Percentiles rank a stretch among this genome's conserved stretches.
These are phyloP conservation scores for Drosophila gaucha DNA, from an alignment of 2,888 invertebrate genomes.

Conservation along the genomic window DNA sequence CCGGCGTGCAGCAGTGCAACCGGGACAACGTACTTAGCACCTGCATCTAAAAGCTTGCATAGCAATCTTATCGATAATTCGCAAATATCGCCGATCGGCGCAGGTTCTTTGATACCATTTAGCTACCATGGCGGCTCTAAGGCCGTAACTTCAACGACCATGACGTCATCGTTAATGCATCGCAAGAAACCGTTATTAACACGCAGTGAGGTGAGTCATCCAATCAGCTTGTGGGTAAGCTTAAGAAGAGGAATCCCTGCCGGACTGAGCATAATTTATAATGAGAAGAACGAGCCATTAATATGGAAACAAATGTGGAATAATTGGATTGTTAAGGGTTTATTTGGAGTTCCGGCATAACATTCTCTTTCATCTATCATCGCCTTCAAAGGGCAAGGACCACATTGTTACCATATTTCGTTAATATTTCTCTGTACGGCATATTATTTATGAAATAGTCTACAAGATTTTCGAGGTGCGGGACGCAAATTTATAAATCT, in stretches of 20 bases:
- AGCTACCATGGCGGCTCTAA: conserved; percentile 32
- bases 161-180: conserved; percentile 83
- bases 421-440: background rate
- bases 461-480: background rate
- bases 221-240: conserved; percentile 1
- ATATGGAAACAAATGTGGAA: background rate
- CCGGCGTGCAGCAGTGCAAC: conserved; percentile 18
- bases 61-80: conserved; percentile 10
- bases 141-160: conserved; percentile 44
- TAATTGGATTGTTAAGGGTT: background rate
- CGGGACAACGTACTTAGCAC: conserved; percentile 38
- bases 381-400: background rate
- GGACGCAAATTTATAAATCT: background rate
- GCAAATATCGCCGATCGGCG: conserved; percentile 31
- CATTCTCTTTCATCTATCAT: background rate
- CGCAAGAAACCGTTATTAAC: conserved; percentile 83
- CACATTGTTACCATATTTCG: background rate
- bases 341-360: background rate
- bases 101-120: conserved; percentile 51
- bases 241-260: conserved; percentile 5
- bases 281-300: conserved; percentile 1
- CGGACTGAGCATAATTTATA: conserved; percentile 3
- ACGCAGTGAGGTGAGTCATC: conserved; percentile 85
- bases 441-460: background rate
- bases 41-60: conserved; percentile 27